Evolutionary conservation across 2,113 vertebrate genomes (phyloP), one percentile per base, ranked within the genome.

Genomic region (Oryctolagus cuniculus): DNA sequence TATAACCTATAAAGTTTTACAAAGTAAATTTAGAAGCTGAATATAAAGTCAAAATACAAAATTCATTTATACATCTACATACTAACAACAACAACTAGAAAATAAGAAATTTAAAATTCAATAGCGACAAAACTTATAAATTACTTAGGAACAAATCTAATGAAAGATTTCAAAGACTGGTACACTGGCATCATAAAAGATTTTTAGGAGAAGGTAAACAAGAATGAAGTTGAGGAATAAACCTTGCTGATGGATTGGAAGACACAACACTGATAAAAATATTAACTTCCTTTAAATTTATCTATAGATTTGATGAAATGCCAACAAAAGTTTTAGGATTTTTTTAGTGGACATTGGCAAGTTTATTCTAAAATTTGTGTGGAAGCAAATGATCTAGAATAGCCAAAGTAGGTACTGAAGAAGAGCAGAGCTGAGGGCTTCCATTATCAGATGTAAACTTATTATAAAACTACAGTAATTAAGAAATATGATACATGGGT

Each of bases 1-100:
- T 25, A 53, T 82, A 25, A 82, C 61, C 69, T 53, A 70, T 67
- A 49, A 58, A 63, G 25, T 86, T 11, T 16, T 16, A 55, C 53
- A 55, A 66, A 86, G 44, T 90, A 74, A 73, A 55, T 74, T 94
- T 80, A 78, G 64, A 58, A 67, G 38, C 27, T 69, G 34, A 91
- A 67, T 58, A 12, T 8, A 34, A 67, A 24, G 34, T 61, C 49
- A 67, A 74, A 34, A 38, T 12, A 31, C 22, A 95, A 79, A 79
- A 81, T 34, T 81, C 10, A 29, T 44, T 66, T 64, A 38, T 80
- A n/a, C 3, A 79, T 63, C 12, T 64, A 70, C 15, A 44, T 67
- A 29, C 11, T 44, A 66, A 10, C 44, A 67, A n/a, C 7, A 38
- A 81, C 17, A 87, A 49, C 27, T 87, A 25, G 70, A 81, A 90